Conservation (phyloP, 2,113 vertebrate species). For the Bubo bubo region DNA sequence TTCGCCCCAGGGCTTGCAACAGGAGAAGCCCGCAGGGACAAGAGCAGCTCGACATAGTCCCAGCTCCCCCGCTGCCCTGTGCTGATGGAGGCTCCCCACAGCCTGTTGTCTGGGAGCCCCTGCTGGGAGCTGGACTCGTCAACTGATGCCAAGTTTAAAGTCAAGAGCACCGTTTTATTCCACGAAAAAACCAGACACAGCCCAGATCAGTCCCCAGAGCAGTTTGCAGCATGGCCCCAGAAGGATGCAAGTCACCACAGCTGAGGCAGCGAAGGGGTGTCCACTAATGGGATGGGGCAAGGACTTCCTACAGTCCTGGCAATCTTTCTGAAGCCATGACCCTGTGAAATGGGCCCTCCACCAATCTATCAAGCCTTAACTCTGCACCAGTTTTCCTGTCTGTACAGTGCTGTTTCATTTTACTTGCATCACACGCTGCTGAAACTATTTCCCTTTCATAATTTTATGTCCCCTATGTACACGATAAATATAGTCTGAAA, state of each 20-base stretch:
- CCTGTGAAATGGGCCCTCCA: neutral
- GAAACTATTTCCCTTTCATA: neutral
- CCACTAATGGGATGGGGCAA: neutral
- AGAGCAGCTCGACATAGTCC: neutral
- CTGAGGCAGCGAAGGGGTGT: neutral
- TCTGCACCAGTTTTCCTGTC: neutral
- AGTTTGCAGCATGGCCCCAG: neutral
- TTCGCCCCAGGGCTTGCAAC: neutral
- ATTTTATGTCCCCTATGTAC: neutral
- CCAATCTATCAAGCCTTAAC: rapidly evolving
- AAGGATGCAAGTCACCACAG: neutral
- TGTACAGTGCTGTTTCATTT: neutral
- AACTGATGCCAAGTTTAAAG: neutral
- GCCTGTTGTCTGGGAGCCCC: neutral
- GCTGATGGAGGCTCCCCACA: rapidly evolving
- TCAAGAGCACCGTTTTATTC: neutral
- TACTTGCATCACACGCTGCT: neutral
- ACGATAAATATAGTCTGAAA: neutral
- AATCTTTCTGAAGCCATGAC: neutral
- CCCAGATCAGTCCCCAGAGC: neutral
- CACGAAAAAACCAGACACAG: neutral
- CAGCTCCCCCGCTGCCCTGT: neutral
- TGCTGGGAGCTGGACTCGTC: neutral
- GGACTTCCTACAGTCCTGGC: neutral
- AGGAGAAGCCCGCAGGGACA: neutral